These are phyloP conservation scores for Aphelenchoides avenae DNA, from an alignment of 1,140 invertebrate species.

Conservation along the genomic window DNA sequence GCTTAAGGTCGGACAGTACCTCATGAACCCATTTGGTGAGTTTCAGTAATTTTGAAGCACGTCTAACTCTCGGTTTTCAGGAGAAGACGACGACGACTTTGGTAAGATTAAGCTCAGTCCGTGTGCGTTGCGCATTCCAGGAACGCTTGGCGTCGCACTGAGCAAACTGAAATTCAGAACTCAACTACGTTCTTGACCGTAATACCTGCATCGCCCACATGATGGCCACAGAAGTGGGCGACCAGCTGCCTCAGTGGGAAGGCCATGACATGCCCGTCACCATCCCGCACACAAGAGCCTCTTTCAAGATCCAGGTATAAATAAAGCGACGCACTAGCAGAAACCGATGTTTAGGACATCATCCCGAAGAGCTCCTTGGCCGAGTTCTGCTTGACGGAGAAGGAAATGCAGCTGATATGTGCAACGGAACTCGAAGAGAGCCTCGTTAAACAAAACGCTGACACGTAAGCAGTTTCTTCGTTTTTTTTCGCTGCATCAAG, in stretches of 20 bases:
- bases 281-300: slow-evolving; percentile 50
- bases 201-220: slow-evolving; percentile 47
- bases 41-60: too few relatives aligned
- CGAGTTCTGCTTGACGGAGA: slow-evolving; percentile 37
- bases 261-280: slow-evolving; percentile 12
- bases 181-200: slow-evolving; percentile 52
- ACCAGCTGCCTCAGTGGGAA: slow-evolving; percentile 37
- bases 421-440: slow-evolving; percentile 44
- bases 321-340: too few relatives aligned
- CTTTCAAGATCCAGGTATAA: slow-evolving; percentile 50
- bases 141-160: background rate
- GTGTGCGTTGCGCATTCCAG: too few relatives aligned
- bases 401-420: slow-evolving; percentile 50
- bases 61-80: slow-evolving; percentile 12
- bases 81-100: slow-evolving; percentile 54
- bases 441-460: too few relatives aligned
- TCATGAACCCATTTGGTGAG: slow-evolving; percentile 58
- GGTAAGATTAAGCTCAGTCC: too few relatives aligned
- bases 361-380: slow-evolving; percentile 48
- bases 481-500: too few relatives aligned
- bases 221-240: slow-evolving; percentile 51
- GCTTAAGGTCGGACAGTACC: slow-evolving; percentile 67
- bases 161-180: slow-evolving; percentile 24
- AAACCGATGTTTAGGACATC: slow-evolving; percentile 34
- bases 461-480: too few relatives aligned